Evolutionary conservation across 2,797 vertebrate species (phyloP).

Genomic region (Spheniscus humboldti): DNA sequence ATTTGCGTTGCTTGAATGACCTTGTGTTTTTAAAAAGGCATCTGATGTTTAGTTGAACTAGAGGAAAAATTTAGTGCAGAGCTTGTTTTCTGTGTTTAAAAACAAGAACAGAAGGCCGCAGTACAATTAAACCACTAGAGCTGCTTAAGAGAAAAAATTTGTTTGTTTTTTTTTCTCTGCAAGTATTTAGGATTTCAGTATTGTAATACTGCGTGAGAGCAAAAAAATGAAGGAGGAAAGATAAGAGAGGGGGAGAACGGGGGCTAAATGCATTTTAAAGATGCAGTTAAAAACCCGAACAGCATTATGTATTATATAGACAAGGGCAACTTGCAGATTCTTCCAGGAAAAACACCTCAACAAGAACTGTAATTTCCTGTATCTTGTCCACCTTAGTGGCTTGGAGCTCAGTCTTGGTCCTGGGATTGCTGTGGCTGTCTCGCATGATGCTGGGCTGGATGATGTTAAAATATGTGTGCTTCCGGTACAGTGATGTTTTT

Average conservation of each 20-base stretch:
- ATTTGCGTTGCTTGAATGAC: not conserved
- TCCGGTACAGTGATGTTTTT: not conserved
- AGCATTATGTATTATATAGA: not conserved
- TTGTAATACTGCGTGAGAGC: not conserved
- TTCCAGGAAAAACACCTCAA: not conserved
- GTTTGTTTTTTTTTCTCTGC: not conserved
- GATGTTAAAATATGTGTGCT: not conserved
- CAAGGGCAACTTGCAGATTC: not conserved
- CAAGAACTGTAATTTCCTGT: not conserved
- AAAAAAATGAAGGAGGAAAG: too few relatives aligned
- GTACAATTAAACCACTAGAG: not conserved
- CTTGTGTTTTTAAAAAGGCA: not conserved
- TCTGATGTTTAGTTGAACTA: not conserved
- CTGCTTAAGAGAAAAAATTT: not conserved
- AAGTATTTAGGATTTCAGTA: not conserved
- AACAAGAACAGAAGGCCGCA: not conserved
- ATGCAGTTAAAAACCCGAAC: not conserved
- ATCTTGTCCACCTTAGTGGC: not conserved
- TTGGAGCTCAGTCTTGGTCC: not conserved
- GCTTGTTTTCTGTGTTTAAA: not conserved
- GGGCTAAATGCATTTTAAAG: not conserved
- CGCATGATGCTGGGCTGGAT: not conserved
- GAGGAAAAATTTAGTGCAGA: not conserved
- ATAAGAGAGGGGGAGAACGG: not conserved
- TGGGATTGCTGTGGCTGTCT: fast-evolving